Base-by-base conservation (phyloP, 2,888 invertebrate genomes). In the Chrysotoxum bicinctum region DNA sequence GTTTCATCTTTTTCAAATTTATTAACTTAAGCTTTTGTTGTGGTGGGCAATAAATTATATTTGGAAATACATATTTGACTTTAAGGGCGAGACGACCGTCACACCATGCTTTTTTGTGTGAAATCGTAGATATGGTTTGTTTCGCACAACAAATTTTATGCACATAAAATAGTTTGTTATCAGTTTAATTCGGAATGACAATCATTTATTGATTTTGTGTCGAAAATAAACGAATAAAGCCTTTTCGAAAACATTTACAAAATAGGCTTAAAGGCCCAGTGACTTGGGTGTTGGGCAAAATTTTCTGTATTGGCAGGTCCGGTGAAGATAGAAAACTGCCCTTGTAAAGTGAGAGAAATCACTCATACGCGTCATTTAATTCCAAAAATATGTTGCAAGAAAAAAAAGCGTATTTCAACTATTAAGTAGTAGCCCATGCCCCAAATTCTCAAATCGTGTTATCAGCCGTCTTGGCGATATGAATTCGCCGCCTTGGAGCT, bases 1-100 rank as follows among this genome's bases (percentile, higher is more conserved):
- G 79, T 68, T 73, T 74, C 74, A 74, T 80, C 79, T 48, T 60
- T 80, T 80, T 80, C 52, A 60, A 68, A 74, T 80, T 80, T 80
- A 81, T 81, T 75, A 62, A 70, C 62, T 69, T 75, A 56, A 64
- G 48, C 62, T 58, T 66, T 66, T 64, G 64, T 48, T 58, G 48
- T 50, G 58, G 56, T 48, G 50, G 54, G 32, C 64, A 37, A 68
- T 70, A 54, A 50, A 56, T 66, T 66, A 40, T 56, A 56, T 78
- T 72, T 30, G 43, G 56, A 72, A 72, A 56, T 26, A 26, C 7
- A n/a, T 66, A 64, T 60, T 68, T 32, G 68, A 43, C 66, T 40
- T 56, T 54, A 75, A 80, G 80, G 80, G 69, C 69, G 58, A 45
- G n/a, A 30, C 23, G 77, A 19, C 64, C 32, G 45, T 6, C 26